Evolutionary conservation across 2,797 vertebrate species (phyloP).

Genomic region (Heliangelus exortis): DNA sequence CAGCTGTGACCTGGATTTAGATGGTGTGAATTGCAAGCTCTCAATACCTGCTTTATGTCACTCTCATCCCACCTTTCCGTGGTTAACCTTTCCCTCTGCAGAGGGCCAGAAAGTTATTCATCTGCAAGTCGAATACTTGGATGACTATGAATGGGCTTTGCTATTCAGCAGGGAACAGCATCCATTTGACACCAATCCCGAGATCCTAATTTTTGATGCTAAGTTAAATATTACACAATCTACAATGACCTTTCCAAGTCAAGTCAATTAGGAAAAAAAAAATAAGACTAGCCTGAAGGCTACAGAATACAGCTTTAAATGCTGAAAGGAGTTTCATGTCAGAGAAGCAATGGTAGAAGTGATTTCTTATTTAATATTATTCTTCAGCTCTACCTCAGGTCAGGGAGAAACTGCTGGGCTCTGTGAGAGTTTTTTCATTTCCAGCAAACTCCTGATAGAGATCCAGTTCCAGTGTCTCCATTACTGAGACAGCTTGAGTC

Average conservation of each 20-base stretch:
- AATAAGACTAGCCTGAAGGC: background rate
- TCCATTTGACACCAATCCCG: constrained; percentile 35
- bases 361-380: background rate
- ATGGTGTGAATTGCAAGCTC: background rate
- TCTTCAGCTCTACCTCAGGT: background rate
- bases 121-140: constrained; percentile 46
- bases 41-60: constrained; percentile 40
- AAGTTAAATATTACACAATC: constrained; percentile 60
- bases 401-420: background rate
- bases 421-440: background rate
- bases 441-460: background rate
- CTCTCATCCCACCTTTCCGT: background rate
- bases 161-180: constrained; percentile 37
- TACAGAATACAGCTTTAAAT: constrained; percentile 15
- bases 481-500: background rate
- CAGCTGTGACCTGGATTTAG: background rate
- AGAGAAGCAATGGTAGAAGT: background rate
- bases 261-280: background rate
- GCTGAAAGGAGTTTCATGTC: background rate
- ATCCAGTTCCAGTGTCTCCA: background rate
- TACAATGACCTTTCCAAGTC: background rate
- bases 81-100: background rate
- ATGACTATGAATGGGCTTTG: constrained; percentile 53
- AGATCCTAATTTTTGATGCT: constrained; percentile 45
- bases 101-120: constrained; percentile 38